These are phyloP conservation scores for Zaprionus gabonicus DNA, from an alignment of 1,140 invertebrate species.

Conservation along the genomic window DNA sequence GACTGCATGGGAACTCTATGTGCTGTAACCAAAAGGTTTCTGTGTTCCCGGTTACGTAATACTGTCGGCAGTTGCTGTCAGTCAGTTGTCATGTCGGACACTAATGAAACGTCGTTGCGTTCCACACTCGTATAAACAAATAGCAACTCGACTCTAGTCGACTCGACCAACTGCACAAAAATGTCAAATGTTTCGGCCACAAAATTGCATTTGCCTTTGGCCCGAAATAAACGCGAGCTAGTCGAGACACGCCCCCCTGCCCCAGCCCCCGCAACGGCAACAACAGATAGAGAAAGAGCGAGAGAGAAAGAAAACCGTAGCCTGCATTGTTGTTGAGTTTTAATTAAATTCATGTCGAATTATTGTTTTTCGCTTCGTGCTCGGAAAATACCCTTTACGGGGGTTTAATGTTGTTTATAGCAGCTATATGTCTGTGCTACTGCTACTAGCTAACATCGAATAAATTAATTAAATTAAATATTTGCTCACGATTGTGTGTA, in stretches of 20 bases:
- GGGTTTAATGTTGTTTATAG: background rate
- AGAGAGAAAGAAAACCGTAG: background rate
- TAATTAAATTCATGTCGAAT: constrained; percentile 33
- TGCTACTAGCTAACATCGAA: constrained; percentile 16
- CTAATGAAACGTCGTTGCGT: constrained; percentile 28
- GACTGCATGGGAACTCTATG: background rate
- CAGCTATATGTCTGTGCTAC: background rate
- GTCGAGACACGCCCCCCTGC: background rate
- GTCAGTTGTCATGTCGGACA: constrained; percentile 20
- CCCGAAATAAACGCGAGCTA: constrained; percentile 14
- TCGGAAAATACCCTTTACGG: background rate
- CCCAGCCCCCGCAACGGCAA: too few relatives aligned
- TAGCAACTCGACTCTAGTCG: background rate
- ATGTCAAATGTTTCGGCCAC: constrained; percentile 20
- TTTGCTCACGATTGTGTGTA: background rate
- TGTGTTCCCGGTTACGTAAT: background rate
- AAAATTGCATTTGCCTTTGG: constrained; percentile 38
- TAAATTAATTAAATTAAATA: background rate
- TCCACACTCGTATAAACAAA: constrained; percentile 13
- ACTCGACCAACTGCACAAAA: constrained; percentile 9
- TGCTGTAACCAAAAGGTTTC: background rate
- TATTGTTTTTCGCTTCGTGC: constrained; percentile 7
- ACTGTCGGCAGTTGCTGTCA: constrained; percentile 4
- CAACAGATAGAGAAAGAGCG: too few relatives aligned
- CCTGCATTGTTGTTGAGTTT: constrained; percentile 13